phyloP scores from a whole-genome alignment of 2,888 invertebrate species.

The Yponomeuta evonymella region DNA sequence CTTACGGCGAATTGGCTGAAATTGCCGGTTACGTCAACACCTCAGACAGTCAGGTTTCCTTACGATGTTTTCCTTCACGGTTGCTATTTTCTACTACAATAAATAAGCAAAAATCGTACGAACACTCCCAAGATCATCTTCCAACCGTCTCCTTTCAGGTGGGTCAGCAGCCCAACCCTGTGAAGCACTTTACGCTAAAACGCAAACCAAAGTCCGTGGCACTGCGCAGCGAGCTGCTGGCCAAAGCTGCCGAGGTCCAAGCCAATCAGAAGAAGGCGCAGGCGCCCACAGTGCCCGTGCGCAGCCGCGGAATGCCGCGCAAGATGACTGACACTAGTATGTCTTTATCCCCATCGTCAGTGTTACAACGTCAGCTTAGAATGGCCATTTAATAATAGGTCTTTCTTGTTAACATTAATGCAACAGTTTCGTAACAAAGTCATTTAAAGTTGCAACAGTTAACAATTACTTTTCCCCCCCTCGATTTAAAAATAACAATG shows the following conservation, averaged over 20 bases:
- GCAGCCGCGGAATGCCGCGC: constrained; percentile 88
- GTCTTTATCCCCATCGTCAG: constrained; percentile 26
- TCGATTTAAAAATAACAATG: no score
- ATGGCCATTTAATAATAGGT: no score
- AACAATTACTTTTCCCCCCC: no score
- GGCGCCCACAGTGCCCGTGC: constrained; percentile 91
- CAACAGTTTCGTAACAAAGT: neutral
- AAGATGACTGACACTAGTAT: constrained; percentile 98
- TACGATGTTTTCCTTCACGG: no score
- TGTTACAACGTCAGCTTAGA: no score
- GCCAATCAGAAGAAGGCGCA: constrained; percentile 91
- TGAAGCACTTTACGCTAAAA: constrained; percentile 94
- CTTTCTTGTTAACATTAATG: neutral
- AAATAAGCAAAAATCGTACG: neutral
- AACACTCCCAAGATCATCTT: neutral
- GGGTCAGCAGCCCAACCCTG: constrained; percentile 87
- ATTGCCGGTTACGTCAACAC: no score
- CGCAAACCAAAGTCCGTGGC: constrained; percentile 96
- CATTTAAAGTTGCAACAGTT: no score
- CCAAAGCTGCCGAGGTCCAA: constrained; percentile 93
- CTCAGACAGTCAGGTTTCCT: no score
- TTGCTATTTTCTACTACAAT: neutral
- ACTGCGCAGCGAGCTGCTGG: constrained; percentile 90
- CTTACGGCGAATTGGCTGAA: no score
- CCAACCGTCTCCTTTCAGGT: constrained; percentile 64